Evolutionary conservation across 2,797 vertebrate genomes (phyloP).

Genomic region (Phyllotis vaccarum): DNA sequence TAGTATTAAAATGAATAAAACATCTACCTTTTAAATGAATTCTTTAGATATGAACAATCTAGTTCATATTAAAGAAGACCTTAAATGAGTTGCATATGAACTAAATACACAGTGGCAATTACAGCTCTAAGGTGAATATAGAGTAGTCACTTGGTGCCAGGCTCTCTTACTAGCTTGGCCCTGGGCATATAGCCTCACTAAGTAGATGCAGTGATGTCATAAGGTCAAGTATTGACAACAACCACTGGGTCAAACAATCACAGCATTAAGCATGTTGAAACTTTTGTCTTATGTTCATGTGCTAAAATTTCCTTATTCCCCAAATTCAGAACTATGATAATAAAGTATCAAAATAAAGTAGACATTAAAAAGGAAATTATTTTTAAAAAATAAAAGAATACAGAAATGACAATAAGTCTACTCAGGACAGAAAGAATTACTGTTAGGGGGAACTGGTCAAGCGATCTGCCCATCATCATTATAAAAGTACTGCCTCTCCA

Average conservation of each 20-base stretch:
- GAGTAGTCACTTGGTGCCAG: neutral
- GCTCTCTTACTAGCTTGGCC: neutral
- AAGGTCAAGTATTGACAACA: conserved; percentile 32
- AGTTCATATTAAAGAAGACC: too few species aligned
- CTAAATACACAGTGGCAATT: conserved; percentile 24
- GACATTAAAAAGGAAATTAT: conserved; percentile 25
- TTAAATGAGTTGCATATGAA: conserved; percentile 13
- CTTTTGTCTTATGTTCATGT: conserved; percentile 12
- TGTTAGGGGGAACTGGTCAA: neutral
- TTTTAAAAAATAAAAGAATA: neutral
- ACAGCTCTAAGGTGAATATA: conserved; percentile 3
- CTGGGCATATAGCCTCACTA: neutral
- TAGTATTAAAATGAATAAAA: conserved; percentile 27
- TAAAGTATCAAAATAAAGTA: conserved; percentile 5
- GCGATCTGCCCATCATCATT: neutral
- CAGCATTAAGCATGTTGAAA: conserved; percentile 5
- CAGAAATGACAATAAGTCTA: neutral
- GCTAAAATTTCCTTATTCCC: conserved; percentile 28
- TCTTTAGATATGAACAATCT: conserved; percentile 22
- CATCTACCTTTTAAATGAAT: conserved; percentile 51
- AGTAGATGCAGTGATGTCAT: neutral
- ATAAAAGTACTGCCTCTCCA: conserved; percentile 13
- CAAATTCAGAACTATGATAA: conserved; percentile 35
- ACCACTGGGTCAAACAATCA: neutral
- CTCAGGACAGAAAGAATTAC: neutral